phyloP scores from a whole-genome alignment of 2,797 vertebrate genomes.

The Clarias platycephalus region DNA sequence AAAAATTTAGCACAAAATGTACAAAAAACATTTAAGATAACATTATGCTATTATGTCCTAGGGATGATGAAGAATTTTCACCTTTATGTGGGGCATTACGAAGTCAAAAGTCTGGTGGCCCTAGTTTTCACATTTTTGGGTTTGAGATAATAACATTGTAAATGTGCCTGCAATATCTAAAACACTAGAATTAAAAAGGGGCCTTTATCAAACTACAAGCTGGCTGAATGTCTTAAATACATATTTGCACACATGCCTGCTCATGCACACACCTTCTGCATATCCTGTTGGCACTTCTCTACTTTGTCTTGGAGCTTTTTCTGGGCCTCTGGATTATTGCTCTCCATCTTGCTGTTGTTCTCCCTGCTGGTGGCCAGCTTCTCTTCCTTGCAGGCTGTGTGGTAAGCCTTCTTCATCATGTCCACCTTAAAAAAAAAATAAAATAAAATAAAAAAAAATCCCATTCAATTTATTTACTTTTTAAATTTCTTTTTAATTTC shows the following conservation, averaged over 20 bases:
- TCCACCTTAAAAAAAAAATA: slow-evolving; percentile 71
- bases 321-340: slow-evolving; percentile 88
- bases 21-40: background rate
- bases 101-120: background rate
- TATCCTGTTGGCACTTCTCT: slow-evolving; percentile 94
- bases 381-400: slow-evolving; percentile 93
- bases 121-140: background rate
- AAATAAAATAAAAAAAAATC: too few relatives aligned
- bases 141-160: background rate
- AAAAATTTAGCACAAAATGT: background rate
- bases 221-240: background rate
- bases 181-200: background rate
- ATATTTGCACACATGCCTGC: slow-evolving; percentile 59
- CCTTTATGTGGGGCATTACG: background rate
- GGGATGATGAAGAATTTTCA: background rate
- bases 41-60: background rate
- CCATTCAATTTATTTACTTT: too few relatives aligned
- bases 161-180: background rate
- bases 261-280: slow-evolving; percentile 81
- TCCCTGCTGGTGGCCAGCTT: slow-evolving; percentile 91
- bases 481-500: too few relatives aligned
- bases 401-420: slow-evolving; percentile 87
- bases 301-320: slow-evolving; percentile 98
- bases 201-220: background rate
- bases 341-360: slow-evolving; percentile 89